Base-by-base conservation (phyloP, 2,113 vertebrate species). In the Myotis brandtii region DNA sequence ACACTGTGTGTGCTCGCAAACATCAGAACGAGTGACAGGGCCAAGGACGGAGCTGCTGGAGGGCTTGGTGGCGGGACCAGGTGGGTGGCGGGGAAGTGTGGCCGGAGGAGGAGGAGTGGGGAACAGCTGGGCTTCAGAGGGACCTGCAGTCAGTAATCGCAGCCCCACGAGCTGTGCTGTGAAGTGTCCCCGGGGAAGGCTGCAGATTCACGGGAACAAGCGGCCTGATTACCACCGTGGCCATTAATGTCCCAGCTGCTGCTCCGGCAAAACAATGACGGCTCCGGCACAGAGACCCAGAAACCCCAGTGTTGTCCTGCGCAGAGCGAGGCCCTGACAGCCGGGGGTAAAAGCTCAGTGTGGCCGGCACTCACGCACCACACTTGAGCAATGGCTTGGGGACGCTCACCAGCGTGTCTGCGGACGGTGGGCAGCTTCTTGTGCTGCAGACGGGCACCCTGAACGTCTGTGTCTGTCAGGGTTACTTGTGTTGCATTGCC, bases 131-230 rank as follows among this genome's bases (percentile, higher is more conserved):
- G 13, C 12, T 59, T 14, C n/a, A 6, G 27, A 21, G 67, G 50
- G 23, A 84, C 20, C n/a, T 2, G 27, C 52, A 75, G 27, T 56
- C 27, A 14, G 66, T 97, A 98, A 97, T 98, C 96, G 96, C 97
- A 97, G 97, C 97, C 97, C 92, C 93, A 34, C 80, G 97, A 98
- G 98, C 97, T 96, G 96, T 96, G 94, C 98, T 95, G 96, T 97
- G 96, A 97, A 98, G 97, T 98, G 98, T 96, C 97, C 97, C 97
- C 97, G 89, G 98, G 97, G 97, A 98, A 95, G 97, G 98, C 98
- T 97, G 98, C 98, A 98, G 99, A 99, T 99, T 98, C 99, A 98
- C 99, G 98, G 98, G 98, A 98, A 99, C 97, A 97, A 97, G 98
- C 97, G 97, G 97, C 96, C 98, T 98, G 98, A 98, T 98, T 98